Conservation (phyloP, 2,113 vertebrate species). For the Chloropsis cyanopogon region DNA sequence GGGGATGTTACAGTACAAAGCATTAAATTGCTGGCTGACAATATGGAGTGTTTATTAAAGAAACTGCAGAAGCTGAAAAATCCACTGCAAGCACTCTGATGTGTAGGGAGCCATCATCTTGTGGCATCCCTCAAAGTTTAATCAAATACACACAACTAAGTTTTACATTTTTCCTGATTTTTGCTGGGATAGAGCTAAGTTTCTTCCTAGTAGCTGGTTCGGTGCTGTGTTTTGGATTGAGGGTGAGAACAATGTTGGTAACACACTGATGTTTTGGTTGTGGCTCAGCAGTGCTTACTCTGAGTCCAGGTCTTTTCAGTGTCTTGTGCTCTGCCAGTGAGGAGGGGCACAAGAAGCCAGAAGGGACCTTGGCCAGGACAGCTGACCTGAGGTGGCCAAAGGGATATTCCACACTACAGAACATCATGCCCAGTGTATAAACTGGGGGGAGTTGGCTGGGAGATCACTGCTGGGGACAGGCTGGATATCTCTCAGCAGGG, state of each 20-base stretch:
- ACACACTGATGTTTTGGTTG: not conserved
- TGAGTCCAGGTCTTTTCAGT: fast-evolving
- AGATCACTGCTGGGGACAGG: not conserved
- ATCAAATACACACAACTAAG: not conserved
- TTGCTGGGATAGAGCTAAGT: not conserved
- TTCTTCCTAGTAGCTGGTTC: not conserved
- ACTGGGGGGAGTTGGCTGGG: not conserved
- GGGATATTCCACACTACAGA: not conserved
- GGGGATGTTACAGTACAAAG: slow-evolving; percentile 8
- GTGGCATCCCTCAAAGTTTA: not conserved
- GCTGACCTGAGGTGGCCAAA: not conserved
- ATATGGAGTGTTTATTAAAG: not conserved
- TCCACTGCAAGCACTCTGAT: not conserved
- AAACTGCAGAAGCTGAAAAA: not conserved
- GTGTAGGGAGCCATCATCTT: not conserved
- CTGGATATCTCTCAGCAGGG: not conserved
- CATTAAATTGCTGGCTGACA: not conserved
- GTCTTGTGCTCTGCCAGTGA: not conserved
- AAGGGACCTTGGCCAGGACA: not conserved
- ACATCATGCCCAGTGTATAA: not conserved
- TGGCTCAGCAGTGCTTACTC: not conserved
- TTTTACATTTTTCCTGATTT: not conserved
- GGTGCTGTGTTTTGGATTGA: not conserved
- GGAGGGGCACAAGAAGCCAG: not conserved
- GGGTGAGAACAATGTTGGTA: not conserved